These are phyloP conservation scores for Mellilla xanthometata DNA, from an alignment of 2,888 invertebrate genomes.

Conservation along the genomic window DNA sequence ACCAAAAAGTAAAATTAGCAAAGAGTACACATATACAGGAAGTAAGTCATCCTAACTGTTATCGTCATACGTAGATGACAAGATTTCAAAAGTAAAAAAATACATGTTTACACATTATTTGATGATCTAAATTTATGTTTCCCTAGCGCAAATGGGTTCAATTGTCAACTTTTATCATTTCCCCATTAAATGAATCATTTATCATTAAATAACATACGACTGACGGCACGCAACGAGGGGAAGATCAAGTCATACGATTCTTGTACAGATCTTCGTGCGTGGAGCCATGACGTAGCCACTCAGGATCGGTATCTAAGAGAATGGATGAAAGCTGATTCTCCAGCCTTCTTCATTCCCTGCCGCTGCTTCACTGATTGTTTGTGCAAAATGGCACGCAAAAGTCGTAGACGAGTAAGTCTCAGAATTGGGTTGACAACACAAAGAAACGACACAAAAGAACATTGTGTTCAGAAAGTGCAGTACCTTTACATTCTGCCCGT, in stretches of 20 bases:
- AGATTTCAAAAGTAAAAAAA: not conserved
- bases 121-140: slow-evolving; percentile 49
- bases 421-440: too few species aligned
- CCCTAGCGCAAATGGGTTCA: slow-evolving; percentile 37
- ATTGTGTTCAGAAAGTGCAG: too few species aligned
- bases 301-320: slow-evolving; percentile 62
- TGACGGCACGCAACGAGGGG: slow-evolving; percentile 75
- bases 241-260: slow-evolving; percentile 79
- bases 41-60: too few species aligned
- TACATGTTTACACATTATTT: slow-evolving; percentile 20
- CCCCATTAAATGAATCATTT: slow-evolving; percentile 58
- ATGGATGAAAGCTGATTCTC: slow-evolving; percentile 72
- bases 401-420: slow-evolving; percentile 49
- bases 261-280: slow-evolving; percentile 78
- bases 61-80: too few species aligned
- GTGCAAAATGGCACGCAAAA: slow-evolving; percentile 55
- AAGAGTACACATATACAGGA: too few species aligned
- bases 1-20: too few species aligned
- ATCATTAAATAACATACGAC: slow-evolving; percentile 34
- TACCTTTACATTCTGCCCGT: too few species aligned
- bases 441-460: too few species aligned
- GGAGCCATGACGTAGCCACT: slow-evolving; percentile 69
- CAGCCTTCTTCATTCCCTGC: slow-evolving; percentile 54
- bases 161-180: slow-evolving; percentile 23
- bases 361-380: slow-evolving; percentile 47